Evolutionary conservation across 2,888 invertebrate species (phyloP), one percentile per base, ranked within the genome.

Genomic region (Corbicula japonica): DNA sequence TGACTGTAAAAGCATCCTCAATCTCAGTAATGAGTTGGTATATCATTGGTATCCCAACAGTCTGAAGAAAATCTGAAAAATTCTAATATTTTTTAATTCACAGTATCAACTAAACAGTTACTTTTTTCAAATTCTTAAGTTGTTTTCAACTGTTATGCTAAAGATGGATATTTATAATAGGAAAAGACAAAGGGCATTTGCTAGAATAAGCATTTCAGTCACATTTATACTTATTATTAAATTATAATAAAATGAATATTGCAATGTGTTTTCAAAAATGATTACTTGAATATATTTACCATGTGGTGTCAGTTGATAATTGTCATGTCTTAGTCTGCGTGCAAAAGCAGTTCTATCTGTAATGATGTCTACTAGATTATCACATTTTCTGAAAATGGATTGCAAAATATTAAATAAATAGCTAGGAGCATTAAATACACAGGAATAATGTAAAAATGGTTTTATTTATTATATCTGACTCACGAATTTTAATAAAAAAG

Each of bases 1-100:
- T 41, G n/a, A n/a, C 38, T 34, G 48, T 48, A 32, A 66, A 73
- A 18, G 66, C 73, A 73, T 60, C 66, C 38, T 73, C 66, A 10
- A 65, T 52, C 26, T 73, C 73, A 32, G 32, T 23, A 10, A 65
- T 50, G 12, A 71, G 28, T 8, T 58, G 46, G 35, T 46, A 56
- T 38, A 73, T 34, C 6, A 66, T 21, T n/a, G 58, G 73, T 28
- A 73, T 66, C 18, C 73, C 73, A 26, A 56, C 35, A 8, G n/a
- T 6, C 30, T 18, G 32, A 30, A 12, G 32, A 5, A 30, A 8
- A 10, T 6, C 30, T 18, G 32, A 30, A 12, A 54, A 5, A 30
- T 23, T 23, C 23, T 30, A 54, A 18, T 12, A 1, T 28, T 23
- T 21, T 50, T 26, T 26, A 28, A 50, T 32, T 46, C 34, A 60